Evolutionary conservation across 1,140 invertebrate genomes (phyloP), one percentile per base, ranked within the genome.

Genomic region (Solen grandis): DNA sequence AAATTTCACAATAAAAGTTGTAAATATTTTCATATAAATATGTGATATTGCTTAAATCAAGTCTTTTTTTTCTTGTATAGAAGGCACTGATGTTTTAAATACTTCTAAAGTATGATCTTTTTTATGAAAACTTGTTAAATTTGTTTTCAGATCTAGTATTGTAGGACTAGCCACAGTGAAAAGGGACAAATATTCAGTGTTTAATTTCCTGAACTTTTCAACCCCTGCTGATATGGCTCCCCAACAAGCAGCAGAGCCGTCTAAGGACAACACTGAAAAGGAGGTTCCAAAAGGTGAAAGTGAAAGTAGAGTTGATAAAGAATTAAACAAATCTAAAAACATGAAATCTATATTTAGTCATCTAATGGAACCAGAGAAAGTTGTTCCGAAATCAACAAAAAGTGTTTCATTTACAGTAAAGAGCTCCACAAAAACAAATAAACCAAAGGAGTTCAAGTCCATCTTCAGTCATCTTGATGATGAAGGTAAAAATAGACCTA

Each of bases 141-240:
- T 82, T 69, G 8, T 57, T 66, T 65, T 74, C 16, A 65, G 91
- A 25, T 92, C 90, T 10, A 84, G 85, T 14, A 85, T 91, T 55
- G 86, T 90, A 76, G 91, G 91, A 33, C 36, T 92, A 33, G 86
- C 83, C 38, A 88, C 83, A 88, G 92, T 80, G 93, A 95, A 82
- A 93, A 94, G 74, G 93, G 94, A 90, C 90, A 95, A 95, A 62
- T 95, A 95, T 87, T 96, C 96, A 0, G 93, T 96, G 29, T 97
- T 96, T 84, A 95, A 96, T 84, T 95, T 95, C 73, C 85, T 96
- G 2, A 94, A 95, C 85, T 92, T 88, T 63, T 29, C 69, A 10
- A 55, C 38, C 69, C 50, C 70, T 60, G 52, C 33, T 36, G 22
- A 19, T 16, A 25, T 38, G 29, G n/a, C 33, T 19, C 22, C 33